These are phyloP conservation scores for Opisthograptis luteolata DNA, from an alignment of 2,888 invertebrate species.

Conservation along the genomic window DNA sequence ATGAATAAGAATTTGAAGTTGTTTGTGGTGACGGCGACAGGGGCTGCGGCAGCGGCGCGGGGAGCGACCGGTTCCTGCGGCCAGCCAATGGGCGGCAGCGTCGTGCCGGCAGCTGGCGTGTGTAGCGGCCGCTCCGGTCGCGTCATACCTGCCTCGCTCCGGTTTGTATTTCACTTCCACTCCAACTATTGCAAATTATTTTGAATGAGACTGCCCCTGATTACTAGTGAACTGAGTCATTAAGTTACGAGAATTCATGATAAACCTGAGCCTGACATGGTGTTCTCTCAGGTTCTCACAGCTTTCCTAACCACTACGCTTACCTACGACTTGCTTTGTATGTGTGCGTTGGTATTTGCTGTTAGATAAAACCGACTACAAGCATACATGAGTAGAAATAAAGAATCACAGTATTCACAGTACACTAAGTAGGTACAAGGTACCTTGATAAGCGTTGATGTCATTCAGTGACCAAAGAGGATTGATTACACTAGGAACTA, in stretches of 20 bases:
- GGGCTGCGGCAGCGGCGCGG: constrained; percentile 54
- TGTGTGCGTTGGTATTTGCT: constrained; percentile 51
- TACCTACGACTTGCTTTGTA: constrained; percentile 27
- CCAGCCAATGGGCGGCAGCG: constrained; percentile 72
- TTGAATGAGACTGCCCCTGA: constrained; percentile 70
- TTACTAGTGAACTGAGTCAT: constrained; percentile 60
- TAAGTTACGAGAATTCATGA: constrained; percentile 47
- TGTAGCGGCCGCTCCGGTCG: constrained; percentile 57
- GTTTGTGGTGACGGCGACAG: constrained; percentile 60
- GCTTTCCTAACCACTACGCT: constrained; percentile 16
- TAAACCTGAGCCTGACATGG: constrained; percentile 40
- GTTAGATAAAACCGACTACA: constrained; percentile 29
- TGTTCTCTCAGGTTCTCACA: constrained; percentile 36
- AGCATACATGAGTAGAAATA: constrained; percentile 36
- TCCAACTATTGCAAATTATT: constrained; percentile 66
- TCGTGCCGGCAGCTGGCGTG: constrained; percentile 74
- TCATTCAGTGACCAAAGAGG: constrained; percentile 41
- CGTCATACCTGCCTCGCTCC: constrained; percentile 70
- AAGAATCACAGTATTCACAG: constrained; percentile 24
- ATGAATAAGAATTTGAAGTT: constrained; percentile 84
- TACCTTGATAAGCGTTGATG: constrained; percentile 41
- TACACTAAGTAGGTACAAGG: constrained; percentile 15
- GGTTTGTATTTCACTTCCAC: constrained; percentile 65
- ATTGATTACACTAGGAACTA: constrained; percentile 25
- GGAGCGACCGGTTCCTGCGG: constrained; percentile 70